A percentile compares a stretch with the other conserved stretches of the same genome.
phyloP scores from a whole-genome alignment of 2,888 invertebrate species.

The Odiellus spinosus region DNA sequence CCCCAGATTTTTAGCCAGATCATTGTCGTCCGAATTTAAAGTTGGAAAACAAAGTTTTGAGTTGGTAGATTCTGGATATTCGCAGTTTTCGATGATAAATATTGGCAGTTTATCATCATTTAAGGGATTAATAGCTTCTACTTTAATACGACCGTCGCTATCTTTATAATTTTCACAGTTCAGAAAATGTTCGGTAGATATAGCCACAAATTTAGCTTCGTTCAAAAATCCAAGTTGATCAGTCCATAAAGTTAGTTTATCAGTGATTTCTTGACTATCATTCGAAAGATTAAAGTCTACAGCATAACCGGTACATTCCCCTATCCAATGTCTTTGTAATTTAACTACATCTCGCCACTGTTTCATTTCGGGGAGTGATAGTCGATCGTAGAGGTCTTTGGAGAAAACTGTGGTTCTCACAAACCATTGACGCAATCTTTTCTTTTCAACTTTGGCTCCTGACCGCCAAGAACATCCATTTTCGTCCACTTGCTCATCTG shows the following conservation, averaged over 20 bases:
- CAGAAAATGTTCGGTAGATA: constrained; percentile 38
- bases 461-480: constrained; percentile 88
- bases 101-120: constrained; percentile 30
- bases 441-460: constrained; percentile 81
- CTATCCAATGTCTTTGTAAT: constrained; percentile 78
- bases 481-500: constrained; percentile 92
- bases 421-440: constrained; percentile 83
- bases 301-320: constrained; percentile 56
- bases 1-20: constrained; percentile 38
- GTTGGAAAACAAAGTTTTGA: constrained; percentile 38
- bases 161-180: constrained; percentile 1
- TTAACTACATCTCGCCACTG: constrained; percentile 74
- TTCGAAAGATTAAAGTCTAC: constrained; percentile 13
- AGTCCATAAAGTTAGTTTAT: constrained; percentile 51
- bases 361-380: constrained; percentile 42
- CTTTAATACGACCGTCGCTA: constrained; percentile 26
- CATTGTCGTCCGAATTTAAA: constrained; percentile 40
- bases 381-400: constrained; percentile 41
- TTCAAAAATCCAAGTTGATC: constrained; percentile 52
- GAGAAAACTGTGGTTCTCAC: constrained; percentile 54
- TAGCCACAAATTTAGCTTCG: constrained; percentile 50
- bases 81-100: constrained; percentile 37
- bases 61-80: constrained; percentile 48
- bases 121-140: constrained; percentile 50
- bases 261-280: constrained; percentile 15